Conservation (phyloP, 1,140 invertebrate genomes). For the Sitophilus oryzae region DNA sequence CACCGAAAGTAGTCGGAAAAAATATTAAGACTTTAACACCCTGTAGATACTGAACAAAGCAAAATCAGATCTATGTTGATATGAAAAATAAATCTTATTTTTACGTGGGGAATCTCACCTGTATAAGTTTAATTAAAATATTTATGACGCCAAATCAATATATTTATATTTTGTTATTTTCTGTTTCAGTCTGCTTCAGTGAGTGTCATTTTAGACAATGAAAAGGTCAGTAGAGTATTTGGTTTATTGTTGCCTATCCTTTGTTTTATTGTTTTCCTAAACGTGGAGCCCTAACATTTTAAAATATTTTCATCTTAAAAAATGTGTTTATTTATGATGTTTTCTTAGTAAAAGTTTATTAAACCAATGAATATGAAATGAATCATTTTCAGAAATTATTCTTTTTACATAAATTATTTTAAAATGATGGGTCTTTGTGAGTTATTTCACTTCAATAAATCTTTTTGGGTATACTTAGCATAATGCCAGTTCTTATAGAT, state of each 20-base stretch:
- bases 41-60: too few relatives aligned
- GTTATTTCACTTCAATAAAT: conserved; percentile 12
- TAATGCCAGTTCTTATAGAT: conserved; percentile 23
- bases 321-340: too few relatives aligned
- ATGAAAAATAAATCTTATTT: too few relatives aligned
- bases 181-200: conserved; percentile 38
- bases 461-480: conserved; percentile 15
- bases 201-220: conserved; percentile 38
- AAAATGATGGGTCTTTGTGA: conserved; percentile 11
- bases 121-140: too few relatives aligned
- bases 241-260: conserved; percentile 35
- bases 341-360: too few relatives aligned
- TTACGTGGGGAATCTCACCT: too few relatives aligned
- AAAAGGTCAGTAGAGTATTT: conserved; percentile 38
- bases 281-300: conserved; percentile 11
- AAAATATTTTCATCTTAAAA: conserved; percentile 16
- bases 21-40: too few relatives aligned
- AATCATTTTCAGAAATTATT: too few relatives aligned
- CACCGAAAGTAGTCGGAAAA: too few relatives aligned
- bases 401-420: too few relatives aligned
- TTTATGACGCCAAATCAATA: not conserved
- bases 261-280: conserved; percentile 24
- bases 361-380: too few relatives aligned
- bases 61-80: too few relatives aligned
- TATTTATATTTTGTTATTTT: conserved; percentile 22